Percentiles rank a stretch among this genome's conserved stretches.
Evolutionary conservation across 2,113 vertebrate species (phyloP).

Genomic region (Polypterus bichir): DNA sequence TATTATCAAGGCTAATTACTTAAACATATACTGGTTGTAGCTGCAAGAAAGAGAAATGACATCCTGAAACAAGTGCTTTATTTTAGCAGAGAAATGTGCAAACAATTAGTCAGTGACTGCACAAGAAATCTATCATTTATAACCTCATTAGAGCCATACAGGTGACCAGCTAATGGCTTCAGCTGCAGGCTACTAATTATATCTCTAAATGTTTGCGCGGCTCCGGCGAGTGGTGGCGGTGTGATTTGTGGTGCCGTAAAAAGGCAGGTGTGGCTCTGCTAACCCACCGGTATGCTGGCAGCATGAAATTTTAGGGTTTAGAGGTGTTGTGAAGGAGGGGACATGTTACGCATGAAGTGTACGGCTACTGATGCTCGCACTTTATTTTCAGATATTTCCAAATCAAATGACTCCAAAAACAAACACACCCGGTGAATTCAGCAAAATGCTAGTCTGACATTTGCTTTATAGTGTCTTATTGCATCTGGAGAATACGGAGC

Average conservation of each 20-base stretch:
- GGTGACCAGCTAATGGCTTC: constrained; percentile 42
- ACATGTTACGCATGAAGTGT: too few species aligned
- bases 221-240: constrained; percentile 13
- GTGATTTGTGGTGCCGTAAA: constrained; percentile 7
- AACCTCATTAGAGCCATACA: constrained; percentile 38
- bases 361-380: too few species aligned
- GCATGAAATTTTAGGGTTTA: not conserved
- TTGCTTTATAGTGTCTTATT: too few species aligned
- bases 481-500: too few species aligned
- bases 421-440: too few species aligned
- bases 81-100: constrained; percentile 24
- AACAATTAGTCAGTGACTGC: constrained; percentile 22
- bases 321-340: too few species aligned
- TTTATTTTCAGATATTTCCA: too few species aligned
- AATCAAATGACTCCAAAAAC: too few species aligned
- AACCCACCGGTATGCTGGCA: not conserved
- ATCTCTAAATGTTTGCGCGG: constrained; percentile 16
- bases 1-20: not conserved
- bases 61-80: constrained; percentile 22
- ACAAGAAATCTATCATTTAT: constrained; percentile 21
- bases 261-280: constrained; percentile 14
- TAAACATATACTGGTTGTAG: constrained; percentile 1
- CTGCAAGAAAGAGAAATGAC: constrained; percentile 19
- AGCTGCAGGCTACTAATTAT: constrained; percentile 31
- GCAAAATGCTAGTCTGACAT: too few species aligned